Evolutionary conservation across 2,888 invertebrate genomes (phyloP).

Genomic region (Tortrix viridana): DNA sequence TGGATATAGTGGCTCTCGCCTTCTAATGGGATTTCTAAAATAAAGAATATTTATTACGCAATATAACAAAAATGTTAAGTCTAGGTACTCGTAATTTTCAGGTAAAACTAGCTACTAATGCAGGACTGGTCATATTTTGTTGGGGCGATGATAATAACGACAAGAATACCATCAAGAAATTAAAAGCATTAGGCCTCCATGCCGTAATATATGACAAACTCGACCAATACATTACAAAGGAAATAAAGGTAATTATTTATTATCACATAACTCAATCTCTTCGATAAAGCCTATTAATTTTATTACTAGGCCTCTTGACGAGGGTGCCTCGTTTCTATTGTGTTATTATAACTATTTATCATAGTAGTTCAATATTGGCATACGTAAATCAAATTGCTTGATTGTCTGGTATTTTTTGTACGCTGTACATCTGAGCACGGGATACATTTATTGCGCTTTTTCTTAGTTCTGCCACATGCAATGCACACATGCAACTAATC

Average conservation of each 20-base stretch:
- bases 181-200: slow-evolving; percentile 95
- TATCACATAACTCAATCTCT: background rate
- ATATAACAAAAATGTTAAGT: no score
- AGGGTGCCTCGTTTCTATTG: no score
- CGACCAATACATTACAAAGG: slow-evolving; percentile 88
- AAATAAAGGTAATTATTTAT: slow-evolving; percentile 82
- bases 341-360: no score
- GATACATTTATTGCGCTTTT: background rate
- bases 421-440: no score
- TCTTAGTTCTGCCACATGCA: background rate
- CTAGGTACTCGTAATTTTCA: slow-evolving; percentile 61
- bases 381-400: no score
- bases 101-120: slow-evolving; percentile 91
- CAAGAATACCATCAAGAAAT: slow-evolving; percentile 91
- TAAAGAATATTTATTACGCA: no score
- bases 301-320: no score
- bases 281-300: no score
- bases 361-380: no score
- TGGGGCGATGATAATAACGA: slow-evolving; percentile 99
- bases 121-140: slow-evolving; percentile 95
- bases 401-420: no score
- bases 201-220: slow-evolving; percentile 98
- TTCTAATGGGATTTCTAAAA: no score
- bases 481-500: background rate
- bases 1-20: no score